These are phyloP conservation scores for Lacerta agilis DNA, from an alignment of 2,797 vertebrate genomes.

Conservation along the genomic window DNA sequence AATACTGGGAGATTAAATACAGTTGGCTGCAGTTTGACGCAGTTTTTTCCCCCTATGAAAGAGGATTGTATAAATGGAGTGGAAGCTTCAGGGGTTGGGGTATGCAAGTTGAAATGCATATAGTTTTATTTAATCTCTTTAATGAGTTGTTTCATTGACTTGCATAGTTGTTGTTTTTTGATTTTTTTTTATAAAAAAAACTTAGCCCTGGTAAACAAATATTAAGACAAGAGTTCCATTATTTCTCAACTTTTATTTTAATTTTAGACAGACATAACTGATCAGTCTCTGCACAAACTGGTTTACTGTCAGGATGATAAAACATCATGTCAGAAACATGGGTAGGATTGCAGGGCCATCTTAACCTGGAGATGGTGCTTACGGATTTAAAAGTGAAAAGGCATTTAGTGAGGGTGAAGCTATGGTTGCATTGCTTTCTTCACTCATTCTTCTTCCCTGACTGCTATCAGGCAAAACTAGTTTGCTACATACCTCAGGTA, in stretches of 20 bases:
- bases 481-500: not conserved
- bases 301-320: not conserved
- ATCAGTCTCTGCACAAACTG: not conserved
- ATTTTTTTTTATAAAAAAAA: no score
- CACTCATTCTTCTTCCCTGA: not conserved
- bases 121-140: slow-evolving; percentile 17
- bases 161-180: not conserved
- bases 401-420: not conserved
- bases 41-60: not conserved
- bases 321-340: not conserved
- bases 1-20: slow-evolving; percentile 1
- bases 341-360: not conserved
- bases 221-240: slow-evolving; percentile 6
- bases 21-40: slow-evolving; percentile 31
- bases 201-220: not conserved
- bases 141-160: slow-evolving; percentile 41
- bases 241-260: not conserved
- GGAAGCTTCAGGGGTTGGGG: slow-evolving; percentile 31
- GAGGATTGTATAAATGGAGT: not conserved
- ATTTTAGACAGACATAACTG: not conserved
- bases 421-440: not conserved
- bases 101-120: slow-evolving; percentile 39
- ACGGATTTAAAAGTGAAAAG: not conserved
- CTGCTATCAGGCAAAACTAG: not conserved
- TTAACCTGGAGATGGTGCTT: not conserved